Conservation (phyloP, 2,113 vertebrate species). For the Ailuropoda melanoleuca region DNA sequence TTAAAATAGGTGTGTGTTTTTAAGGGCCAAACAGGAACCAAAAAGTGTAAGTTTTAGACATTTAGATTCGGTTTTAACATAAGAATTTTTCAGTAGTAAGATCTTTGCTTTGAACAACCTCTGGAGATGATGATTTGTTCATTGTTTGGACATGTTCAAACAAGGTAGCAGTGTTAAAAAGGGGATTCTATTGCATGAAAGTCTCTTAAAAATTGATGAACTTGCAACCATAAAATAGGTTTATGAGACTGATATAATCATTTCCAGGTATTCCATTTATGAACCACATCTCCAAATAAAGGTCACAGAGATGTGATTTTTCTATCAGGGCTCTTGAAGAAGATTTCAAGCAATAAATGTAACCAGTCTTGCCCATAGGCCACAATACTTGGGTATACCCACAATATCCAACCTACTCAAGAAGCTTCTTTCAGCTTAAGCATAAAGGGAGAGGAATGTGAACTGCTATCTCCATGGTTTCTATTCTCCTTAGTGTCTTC, state of each 20-base stretch:
- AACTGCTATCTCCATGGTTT: neutral
- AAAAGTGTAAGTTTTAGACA: neutral
- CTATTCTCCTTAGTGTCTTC: neutral
- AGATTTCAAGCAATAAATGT: neutral
- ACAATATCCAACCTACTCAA: neutral
- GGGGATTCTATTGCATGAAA: neutral
- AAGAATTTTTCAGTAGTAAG: neutral
- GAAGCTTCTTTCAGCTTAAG: neutral
- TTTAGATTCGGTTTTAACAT: neutral
- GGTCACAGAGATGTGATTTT: neutral
- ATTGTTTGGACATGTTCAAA: neutral
- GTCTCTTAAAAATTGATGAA: neutral
- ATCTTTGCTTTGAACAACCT: neutral
- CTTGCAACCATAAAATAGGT: neutral
- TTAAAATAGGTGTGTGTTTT: neutral
- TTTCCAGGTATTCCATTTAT: neutral
- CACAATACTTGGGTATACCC: neutral
- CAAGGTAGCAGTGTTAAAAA: neutral
- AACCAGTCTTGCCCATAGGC: neutral
- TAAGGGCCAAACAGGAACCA: neutral
- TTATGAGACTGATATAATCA: neutral
- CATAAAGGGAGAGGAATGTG: neutral
- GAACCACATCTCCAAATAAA: neutral
- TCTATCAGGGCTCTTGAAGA: neutral
- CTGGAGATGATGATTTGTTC: neutral